Evolutionary conservation across 2,797 vertebrate genomes (phyloP), one percentile per base, ranked within the genome.

Genomic region (Myotis findleyi): DNA sequence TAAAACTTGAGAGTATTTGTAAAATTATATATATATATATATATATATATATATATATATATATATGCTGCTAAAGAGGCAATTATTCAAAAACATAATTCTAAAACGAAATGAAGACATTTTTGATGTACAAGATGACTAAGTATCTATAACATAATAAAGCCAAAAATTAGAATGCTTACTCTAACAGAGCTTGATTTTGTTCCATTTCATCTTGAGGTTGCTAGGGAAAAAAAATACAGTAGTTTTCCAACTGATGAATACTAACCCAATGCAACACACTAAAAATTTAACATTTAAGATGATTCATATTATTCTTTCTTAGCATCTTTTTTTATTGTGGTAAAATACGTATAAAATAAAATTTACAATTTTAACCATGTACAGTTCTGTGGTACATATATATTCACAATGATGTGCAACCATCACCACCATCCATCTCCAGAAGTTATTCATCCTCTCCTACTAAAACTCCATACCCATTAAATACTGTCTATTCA

Each of bases 171-270:
- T 68, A 77, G 23, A 83, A 73, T 92, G 98, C 98, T 98, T 93
- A 98, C 98, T 95, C 96, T 76, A 98, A 95, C 2, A 98, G 73
- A 82, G 77, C 95, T 79, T 97, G 97, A 96, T 95, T 98, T 77
- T 91, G 93, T 64, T 97, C 90, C 90, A 47, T 64, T 89, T 85
- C 4, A 51, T 49, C 49, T 30, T 33, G 38, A 84, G 93, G 92
- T 75, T 96, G 64, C 98, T 94, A 73, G 6, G 18, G 36, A 6
- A 69, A 69, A 72, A 87, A 79, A 81, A 95, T 96, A 95, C 13
- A 38, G 18, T 16, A 87, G 13, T 75, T 53, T 73, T 77, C 17
- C 82, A 62, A 51, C 17, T 87, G 71, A 80, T 76, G 53, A 93
- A 96, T 89, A 10, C 1, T 71, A 92, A 84, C 27, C 23, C 79